These are phyloP conservation scores for Acrobasis consociella DNA, from an alignment of 2,888 invertebrate genomes.

Conservation along the genomic window DNA sequence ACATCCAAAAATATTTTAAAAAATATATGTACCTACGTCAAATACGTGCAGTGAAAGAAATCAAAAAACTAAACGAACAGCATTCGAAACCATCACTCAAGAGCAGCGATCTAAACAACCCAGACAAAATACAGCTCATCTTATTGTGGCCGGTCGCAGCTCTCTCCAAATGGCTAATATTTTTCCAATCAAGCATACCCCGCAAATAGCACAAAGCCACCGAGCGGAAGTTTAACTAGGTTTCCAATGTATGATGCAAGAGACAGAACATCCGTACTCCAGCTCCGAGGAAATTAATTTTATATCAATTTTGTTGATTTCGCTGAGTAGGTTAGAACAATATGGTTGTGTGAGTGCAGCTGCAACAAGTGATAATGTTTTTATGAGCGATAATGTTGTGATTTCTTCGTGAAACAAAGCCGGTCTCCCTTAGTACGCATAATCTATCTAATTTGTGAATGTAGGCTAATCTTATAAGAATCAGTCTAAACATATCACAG, in stretches of 20 bases:
- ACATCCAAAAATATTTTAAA: too few species aligned
- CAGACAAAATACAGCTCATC: neutral
- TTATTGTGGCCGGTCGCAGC: neutral
- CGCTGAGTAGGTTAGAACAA: constrained; percentile 2
- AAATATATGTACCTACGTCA: too few species aligned
- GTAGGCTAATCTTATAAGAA: too few species aligned
- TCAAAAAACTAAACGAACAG: neutral
- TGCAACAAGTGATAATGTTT: neutral
- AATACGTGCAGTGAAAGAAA: neutral
- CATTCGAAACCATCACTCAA: neutral
- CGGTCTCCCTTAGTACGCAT: too few species aligned
- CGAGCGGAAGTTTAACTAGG: constrained; percentile 51
- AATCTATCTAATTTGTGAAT: too few species aligned
- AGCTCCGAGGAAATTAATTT: constrained; percentile 45
- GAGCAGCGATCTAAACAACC: neutral
- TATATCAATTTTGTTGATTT: constrained; percentile 27
- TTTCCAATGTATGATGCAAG: constrained; percentile 44
- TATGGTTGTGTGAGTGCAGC: neutral
- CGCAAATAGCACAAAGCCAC: constrained; percentile 42
- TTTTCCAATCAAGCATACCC: constrained; percentile 29
- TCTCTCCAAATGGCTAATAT: constrained; percentile 23
- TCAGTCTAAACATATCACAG: too few species aligned
- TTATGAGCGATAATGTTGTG: neutral
- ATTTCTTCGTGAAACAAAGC: neutral
- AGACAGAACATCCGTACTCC: constrained; percentile 36